Evolutionary conservation across 2,888 invertebrate genomes (phyloP).

Genomic region (Hololepta plana): DNA sequence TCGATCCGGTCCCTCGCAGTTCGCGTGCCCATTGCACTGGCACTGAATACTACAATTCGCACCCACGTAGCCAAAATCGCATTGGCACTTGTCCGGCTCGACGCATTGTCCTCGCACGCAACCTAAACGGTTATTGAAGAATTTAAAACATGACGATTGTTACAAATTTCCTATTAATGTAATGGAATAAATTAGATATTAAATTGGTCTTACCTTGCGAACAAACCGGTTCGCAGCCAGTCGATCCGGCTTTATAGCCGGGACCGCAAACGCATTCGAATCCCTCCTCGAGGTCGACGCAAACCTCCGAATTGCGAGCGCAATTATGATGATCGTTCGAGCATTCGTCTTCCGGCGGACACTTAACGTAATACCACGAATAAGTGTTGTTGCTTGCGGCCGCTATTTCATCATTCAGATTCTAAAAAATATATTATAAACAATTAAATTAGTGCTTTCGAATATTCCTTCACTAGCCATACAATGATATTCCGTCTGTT

Average conservation of each 20-base stretch:
- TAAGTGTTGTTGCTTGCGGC: conserved; percentile 31
- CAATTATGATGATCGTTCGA: conserved; percentile 82
- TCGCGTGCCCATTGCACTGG: conserved; percentile 85
- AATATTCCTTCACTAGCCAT: conserved; percentile 4
- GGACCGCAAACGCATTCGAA: conserved; percentile 73
- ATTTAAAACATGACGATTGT: neutral
- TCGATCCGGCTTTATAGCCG: conserved; percentile 41
- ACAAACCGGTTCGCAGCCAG: conserved; percentile 61
- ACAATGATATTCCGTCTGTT: too few species aligned
- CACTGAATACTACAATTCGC: conserved; percentile 87
- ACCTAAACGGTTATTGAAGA: too few species aligned
- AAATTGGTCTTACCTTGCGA: conserved; percentile 33
- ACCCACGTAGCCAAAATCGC: conserved; percentile 93
- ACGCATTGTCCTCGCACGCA: conserved; percentile 75
- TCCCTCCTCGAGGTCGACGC: conserved; percentile 63
- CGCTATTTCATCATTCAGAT: neutral
- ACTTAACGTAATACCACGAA: conserved; percentile 76
- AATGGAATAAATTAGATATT: too few species aligned
- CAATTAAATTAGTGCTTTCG: neutral
- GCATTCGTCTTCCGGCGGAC: conserved; percentile 90
- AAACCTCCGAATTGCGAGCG: conserved; percentile 69
- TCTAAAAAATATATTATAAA: neutral
- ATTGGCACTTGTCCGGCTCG: conserved; percentile 67
- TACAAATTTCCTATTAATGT: neutral
- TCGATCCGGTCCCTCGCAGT: conserved; percentile 76